A percentile compares a stretch with the other conserved stretches of the same genome.
These are phyloP conservation scores for Listronotus bonariensis DNA, from an alignment of 1,140 invertebrate genomes.

Conservation along the genomic window DNA sequence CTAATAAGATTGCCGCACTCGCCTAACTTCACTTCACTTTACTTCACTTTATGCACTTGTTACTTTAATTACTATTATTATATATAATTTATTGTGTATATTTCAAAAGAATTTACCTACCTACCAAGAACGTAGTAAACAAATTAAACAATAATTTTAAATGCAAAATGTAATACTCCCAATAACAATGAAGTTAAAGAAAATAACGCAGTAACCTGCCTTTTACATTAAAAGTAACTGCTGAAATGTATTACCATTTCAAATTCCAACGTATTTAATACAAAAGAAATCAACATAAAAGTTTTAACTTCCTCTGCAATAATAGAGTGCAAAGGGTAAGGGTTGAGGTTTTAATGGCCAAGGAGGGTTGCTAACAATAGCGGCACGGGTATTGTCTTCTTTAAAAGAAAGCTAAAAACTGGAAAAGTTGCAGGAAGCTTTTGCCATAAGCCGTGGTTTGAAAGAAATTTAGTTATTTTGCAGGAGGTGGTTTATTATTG, in stretches of 20 bases:
- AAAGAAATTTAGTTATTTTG: background rate
- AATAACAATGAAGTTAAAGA: too few species aligned
- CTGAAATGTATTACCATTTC: slow-evolving; percentile 6
- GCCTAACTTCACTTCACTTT: too few species aligned
- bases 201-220: slow-evolving; percentile 1
- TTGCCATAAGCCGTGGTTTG: background rate
- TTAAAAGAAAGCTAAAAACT: slow-evolving; percentile 8
- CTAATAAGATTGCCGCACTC: too few species aligned
- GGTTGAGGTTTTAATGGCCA: background rate
- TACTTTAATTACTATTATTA: too few species aligned
- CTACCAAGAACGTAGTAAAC: too few species aligned
- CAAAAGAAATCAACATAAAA: slow-evolving; percentile 19
- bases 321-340: slow-evolving; percentile 13
- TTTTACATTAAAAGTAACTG: slow-evolving; percentile 4
- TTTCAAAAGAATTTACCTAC: too few species aligned
- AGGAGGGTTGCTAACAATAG: slow-evolving; percentile 9
- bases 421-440: slow-evolving; percentile 4
- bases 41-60: too few species aligned
- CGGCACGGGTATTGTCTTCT: background rate
- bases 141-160: too few species aligned
- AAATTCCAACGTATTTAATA: slow-evolving; percentile 10
- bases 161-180: too few species aligned
- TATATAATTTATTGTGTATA: too few species aligned
- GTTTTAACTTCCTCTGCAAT: slow-evolving; percentile 19
- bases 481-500: background rate